phyloP scores from a whole-genome alignment of 2,888 invertebrate species.

The Sminthurides aquaticus region DNA sequence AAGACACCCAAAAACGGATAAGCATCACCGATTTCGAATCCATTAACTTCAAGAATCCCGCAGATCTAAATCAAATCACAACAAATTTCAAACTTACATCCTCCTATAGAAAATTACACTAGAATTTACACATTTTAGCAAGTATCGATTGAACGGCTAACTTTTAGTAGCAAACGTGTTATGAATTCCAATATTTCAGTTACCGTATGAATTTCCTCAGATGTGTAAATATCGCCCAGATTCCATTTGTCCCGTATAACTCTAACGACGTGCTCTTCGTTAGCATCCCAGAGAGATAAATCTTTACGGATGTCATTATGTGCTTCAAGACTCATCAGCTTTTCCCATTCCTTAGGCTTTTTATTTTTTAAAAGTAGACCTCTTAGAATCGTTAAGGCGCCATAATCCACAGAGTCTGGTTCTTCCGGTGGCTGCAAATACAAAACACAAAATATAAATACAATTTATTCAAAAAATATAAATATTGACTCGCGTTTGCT shows the following conservation, averaged over 20 bases:
- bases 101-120: too few relatives aligned
- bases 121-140: too few relatives aligned
- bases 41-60: slow-evolving; percentile 41
- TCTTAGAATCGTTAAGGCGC: slow-evolving; percentile 39
- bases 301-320: slow-evolving; percentile 58
- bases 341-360: slow-evolving; percentile 48
- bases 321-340: slow-evolving; percentile 59
- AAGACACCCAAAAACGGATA: slow-evolving; percentile 35
- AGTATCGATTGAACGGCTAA: too few relatives aligned
- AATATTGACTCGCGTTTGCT: too few relatives aligned
- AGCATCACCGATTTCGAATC: slow-evolving; percentile 40
- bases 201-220: slow-evolving; percentile 24
- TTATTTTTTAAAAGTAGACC: slow-evolving; percentile 36
- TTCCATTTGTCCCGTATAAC: slow-evolving; percentile 56
- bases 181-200: too few relatives aligned
- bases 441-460: not conserved
- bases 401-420: slow-evolving; percentile 23
- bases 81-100: too few relatives aligned
- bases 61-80: slow-evolving; percentile 30
- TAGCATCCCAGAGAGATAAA: slow-evolving; percentile 59
- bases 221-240: slow-evolving; percentile 50
- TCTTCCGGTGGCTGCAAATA: slow-evolving; percentile 18
- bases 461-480: not conserved
- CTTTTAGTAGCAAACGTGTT: too few relatives aligned
- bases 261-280: slow-evolving; percentile 60